These are phyloP conservation scores for Melanotaenia maccullochi DNA, from an alignment of 2,797 vertebrate species.

Conservation along the genomic window DNA sequence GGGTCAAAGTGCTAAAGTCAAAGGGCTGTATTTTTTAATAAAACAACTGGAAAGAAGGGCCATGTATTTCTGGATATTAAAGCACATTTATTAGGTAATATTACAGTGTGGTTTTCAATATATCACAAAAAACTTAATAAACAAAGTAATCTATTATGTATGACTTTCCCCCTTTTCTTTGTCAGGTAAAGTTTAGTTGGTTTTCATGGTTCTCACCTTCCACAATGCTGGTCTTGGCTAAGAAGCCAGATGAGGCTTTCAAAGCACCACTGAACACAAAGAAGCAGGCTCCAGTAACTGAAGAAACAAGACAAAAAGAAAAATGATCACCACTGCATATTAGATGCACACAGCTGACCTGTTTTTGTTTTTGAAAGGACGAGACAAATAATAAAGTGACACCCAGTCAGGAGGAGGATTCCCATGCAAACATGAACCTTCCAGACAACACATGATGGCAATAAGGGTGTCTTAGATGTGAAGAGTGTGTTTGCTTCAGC, in stretches of 20 bases:
- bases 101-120: background rate
- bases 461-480: background rate
- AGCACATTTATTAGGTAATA: background rate
- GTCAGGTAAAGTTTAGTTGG: slow-evolving; percentile 5
- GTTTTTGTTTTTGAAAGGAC: slow-evolving; percentile 10
- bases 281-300: slow-evolving; percentile 98
- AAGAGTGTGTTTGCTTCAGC: slow-evolving; percentile 16
- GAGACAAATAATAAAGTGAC: background rate
- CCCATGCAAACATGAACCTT: background rate
- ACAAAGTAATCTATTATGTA: background rate
- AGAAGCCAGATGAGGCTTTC: slow-evolving; percentile 94
- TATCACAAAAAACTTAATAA: background rate
- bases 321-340: background rate
- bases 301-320: slow-evolving; percentile 16
- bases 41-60: background rate
- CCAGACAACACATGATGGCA: background rate
- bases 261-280: slow-evolving; percentile 98
- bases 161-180: background rate
- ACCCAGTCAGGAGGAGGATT: slow-evolving; percentile 6
- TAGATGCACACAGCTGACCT: background rate
- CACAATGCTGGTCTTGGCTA: slow-evolving; percentile 98
- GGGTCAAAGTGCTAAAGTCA: background rate
- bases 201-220: slow-evolving; percentile 88
- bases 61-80: background rate
- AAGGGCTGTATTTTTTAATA: background rate